Base-by-base conservation (phyloP, 2,113 vertebrate species). In the Oncorhynchus masou region DNA sequence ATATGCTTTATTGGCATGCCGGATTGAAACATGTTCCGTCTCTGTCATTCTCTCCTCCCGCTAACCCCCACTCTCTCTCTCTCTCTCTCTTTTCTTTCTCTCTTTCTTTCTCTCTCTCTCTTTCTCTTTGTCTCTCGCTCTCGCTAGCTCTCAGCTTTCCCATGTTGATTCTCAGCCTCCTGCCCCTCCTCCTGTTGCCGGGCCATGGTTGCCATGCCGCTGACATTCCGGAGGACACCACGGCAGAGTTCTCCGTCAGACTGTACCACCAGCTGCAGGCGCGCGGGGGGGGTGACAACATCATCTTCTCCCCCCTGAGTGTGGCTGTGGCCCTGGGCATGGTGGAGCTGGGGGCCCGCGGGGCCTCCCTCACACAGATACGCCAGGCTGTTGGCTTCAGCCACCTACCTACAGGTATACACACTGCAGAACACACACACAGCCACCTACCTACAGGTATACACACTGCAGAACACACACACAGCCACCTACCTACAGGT, bases 261-360 rank as follows among this genome's bases (percentile, higher is more conserved):
- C 67, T 99, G 86, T 99, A 99, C 90, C 96, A 96, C 80, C 95
- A 90, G 85, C 95, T 99, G 79, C 90, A 95, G 94, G 92, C 93
- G 5, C 79, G 85, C 0, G 94, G 91, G 70, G 94, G 95, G 76
- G 96, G 98, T 82, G 97, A 97, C 77, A 99, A 99, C 84, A 97
- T 99, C 74, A 88, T 99, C 27, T 99, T 98, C 87, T 99, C 97
- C 75, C 97, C 98, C 0, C 75, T 99, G 83, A 98, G 97, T 49
- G 91, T 98, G 67, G 91, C 94, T 1, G 87, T 97, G 62, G 95
- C 95, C 7, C 91, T 98, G 88, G 97, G 97, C 60, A 96, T 99
- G 95, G 93, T 98, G 90, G 96, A 98, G 88, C 94, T 99, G 51
- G 98, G 97, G 59, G 95, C 97, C 76, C 92, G 93, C 6, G 97